Evolutionary conservation across 2,113 vertebrate species (phyloP), one percentile per base, ranked within the genome.

Genomic region (Pterocles gutturalis): DNA sequence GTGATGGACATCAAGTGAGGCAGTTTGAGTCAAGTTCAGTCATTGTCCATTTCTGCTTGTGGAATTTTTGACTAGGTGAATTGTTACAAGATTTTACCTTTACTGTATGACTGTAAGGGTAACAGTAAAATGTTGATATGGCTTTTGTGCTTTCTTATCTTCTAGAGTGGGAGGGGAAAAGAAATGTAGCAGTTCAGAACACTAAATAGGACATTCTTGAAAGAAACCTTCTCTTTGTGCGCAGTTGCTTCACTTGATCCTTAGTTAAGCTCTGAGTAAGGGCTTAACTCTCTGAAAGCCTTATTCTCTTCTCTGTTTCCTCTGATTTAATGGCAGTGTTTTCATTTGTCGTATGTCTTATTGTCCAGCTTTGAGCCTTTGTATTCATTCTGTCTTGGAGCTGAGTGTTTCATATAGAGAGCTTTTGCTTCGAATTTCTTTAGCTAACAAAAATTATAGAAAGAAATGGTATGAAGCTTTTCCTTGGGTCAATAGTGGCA

Each of bases 81-180:
- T 76, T 21, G 2, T 89, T 95, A 67, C 57, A 61, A 77, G 92
- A 57, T 91, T 96, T 97, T 96, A 97, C 95, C 94, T 97, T 95
- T 97, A 96, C 95, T 93, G 46, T 96, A 93, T 89, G 87, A 87
- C 5, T 96, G 94, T 97, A 96, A 95, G 95, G 95, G 95, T 96
- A 92, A 92, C 73, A 95, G 48, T 49, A 17, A 89, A 90, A 64
- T 19, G 20, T 69, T 87, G 65, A 25, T 69, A 31, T 58, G 64
- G 48, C 87, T 89, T 86, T 65, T 82, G 57, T 83, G 54, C 61
- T 93, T 93, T 81, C 87, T 89, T 72, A 25, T 91, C 53, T 79
- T 89, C 29, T 61, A 55, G 77, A 21, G 0, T 78, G 77, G 83
- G 87, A 91, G 31, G 41, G 54, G 41, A 38, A 69, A 33, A 76